phyloP scores from a whole-genome alignment of 2,113 vertebrate genomes.

The Platichthys stellatus region DNA sequence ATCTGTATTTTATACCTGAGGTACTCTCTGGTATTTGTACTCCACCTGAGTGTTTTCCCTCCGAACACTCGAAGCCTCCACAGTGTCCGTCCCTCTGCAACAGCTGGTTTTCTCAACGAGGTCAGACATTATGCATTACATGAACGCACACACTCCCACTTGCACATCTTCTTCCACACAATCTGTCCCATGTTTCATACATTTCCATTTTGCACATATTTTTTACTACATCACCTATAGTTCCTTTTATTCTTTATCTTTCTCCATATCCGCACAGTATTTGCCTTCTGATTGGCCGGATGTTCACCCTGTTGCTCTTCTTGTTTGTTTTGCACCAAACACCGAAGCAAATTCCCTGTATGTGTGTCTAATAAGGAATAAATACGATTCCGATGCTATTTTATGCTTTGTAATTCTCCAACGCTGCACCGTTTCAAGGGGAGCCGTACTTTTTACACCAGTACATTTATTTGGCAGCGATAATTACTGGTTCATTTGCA shows the following conservation, averaged over 20 bases:
- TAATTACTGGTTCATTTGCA: not conserved
- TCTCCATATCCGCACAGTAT: not conserved
- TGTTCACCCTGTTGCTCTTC: not conserved
- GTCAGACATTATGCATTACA: not conserved
- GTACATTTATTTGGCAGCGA: not conserved
- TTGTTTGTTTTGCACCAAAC: not conserved
- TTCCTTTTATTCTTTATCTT: not conserved
- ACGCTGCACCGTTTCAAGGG: not conserved
- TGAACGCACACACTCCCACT: not conserved
- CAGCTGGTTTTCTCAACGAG: not conserved
- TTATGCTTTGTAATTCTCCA: not conserved
- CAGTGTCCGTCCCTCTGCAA: not conserved
- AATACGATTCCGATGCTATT: not conserved
- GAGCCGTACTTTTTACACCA: not conserved
- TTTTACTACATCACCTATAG: not conserved
- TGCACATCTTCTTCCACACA: not conserved
- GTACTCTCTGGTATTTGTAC: not conserved
- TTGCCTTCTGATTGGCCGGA: not conserved
- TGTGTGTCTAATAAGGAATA: no score
- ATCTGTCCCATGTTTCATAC: not conserved
- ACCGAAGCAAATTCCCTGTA: not conserved
- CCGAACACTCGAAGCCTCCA: not conserved
- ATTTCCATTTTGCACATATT: not conserved
- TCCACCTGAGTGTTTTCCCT: not conserved
- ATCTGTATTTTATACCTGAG: not conserved